These are phyloP conservation scores for Actinemys pallida DNA, from an alignment of 2,113 vertebrate species.

Conservation along the genomic window DNA sequence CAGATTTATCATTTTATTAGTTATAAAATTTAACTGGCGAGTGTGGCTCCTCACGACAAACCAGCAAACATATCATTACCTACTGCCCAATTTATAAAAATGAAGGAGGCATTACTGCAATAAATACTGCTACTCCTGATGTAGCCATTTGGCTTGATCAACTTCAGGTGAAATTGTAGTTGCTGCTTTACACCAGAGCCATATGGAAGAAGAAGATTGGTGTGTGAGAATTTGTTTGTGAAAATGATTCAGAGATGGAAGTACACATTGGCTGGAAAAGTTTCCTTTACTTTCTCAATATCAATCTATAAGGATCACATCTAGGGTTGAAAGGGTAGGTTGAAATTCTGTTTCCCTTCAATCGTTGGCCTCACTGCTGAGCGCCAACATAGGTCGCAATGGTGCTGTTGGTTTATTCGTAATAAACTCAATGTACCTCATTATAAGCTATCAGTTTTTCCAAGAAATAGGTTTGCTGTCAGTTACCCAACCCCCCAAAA, in stretches of 20 bases:
- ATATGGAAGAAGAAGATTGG: not conserved
- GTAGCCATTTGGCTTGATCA: too few species aligned
- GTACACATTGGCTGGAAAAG: not conserved
- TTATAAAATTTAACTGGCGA: not conserved
- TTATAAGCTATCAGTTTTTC: not conserved
- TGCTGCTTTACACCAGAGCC: too few species aligned
- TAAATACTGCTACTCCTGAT: too few species aligned
- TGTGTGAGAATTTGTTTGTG: not conserved
- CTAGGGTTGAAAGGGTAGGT: not conserved
- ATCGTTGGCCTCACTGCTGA: not conserved
- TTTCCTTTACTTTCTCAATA: not conserved
- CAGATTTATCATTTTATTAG: not conserved
- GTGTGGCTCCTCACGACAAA: too few species aligned
- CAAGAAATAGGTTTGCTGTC: not conserved
- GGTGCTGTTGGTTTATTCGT: accelerated
- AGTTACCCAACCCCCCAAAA: not conserved
- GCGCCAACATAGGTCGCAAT: accelerated
- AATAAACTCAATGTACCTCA: not conserved
- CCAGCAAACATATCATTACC: too few species aligned
- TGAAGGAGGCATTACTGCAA: too few species aligned
- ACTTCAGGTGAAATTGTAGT: too few species aligned
- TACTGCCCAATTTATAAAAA: too few species aligned
- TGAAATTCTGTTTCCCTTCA: not conserved
- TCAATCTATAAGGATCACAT: not conserved
- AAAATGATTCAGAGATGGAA: not conserved